These are phyloP conservation scores for Drymodes brunneopygia DNA, from an alignment of 2,113 vertebrate species.

Conservation along the genomic window DNA sequence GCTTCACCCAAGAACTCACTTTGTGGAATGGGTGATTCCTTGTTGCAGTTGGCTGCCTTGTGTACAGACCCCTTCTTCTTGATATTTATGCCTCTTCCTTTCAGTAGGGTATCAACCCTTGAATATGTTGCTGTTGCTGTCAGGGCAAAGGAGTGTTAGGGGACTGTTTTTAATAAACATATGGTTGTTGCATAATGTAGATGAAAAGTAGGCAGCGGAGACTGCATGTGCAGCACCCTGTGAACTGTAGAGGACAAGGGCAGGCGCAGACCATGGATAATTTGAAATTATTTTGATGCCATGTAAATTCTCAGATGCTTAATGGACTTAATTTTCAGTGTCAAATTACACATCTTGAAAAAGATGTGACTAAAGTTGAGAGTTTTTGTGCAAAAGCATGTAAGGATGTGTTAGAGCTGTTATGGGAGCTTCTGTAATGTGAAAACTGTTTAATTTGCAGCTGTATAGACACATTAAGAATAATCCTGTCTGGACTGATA, in stretches of 20 bases:
- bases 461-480: background rate
- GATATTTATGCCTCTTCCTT: background rate
- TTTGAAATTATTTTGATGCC: background rate
- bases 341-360: background rate
- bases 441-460: background rate
- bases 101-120: background rate
- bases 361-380: background rate
- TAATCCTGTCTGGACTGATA: background rate
- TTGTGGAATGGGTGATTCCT: background rate
- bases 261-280: background rate
- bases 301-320: background rate
- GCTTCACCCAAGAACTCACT: background rate
- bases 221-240: background rate
- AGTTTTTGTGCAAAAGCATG: background rate
- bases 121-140: background rate
- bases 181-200: background rate
- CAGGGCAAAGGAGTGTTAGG: background rate
- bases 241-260: background rate
- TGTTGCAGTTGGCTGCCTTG: fast-evolving
- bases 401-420: background rate
- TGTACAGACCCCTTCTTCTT: background rate
- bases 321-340: background rate
- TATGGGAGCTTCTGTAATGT: background rate
- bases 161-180: background rate
- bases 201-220: background rate